These are phyloP conservation scores for Yponomeuta evonymella DNA, from an alignment of 2,888 invertebrate genomes.

Conservation along the genomic window DNA sequence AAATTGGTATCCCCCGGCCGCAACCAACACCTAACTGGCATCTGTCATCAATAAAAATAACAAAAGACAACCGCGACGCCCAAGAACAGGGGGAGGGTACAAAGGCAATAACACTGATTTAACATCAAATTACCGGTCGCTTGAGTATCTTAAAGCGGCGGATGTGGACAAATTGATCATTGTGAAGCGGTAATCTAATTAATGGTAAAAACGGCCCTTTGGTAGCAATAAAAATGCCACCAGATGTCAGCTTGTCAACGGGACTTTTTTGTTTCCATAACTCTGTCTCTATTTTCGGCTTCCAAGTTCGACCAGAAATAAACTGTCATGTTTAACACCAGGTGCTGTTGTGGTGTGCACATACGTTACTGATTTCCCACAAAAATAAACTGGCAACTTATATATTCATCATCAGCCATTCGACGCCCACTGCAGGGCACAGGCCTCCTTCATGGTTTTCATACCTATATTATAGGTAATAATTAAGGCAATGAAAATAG, in stretches of 20 bases:
- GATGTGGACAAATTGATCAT: conserved; percentile 49
- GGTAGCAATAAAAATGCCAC: conserved; percentile 1
- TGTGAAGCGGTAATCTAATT: conserved; percentile 43
- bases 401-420: no score
- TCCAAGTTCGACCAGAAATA: neutral
- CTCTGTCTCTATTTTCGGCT: neutral
- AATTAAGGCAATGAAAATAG: neutral
- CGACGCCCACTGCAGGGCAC: no score
- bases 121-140: conserved; percentile 17
- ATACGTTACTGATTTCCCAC: no score
- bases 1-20: neutral
- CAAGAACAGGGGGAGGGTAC: neutral
- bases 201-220: conserved; percentile 32
- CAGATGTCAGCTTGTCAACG: neutral
- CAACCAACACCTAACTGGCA: neutral
- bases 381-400: no score
- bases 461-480: no score
- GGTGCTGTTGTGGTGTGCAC: no score
- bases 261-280: neutral
- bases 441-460: neutral
- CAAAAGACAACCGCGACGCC: neutral
- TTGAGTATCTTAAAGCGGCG: conserved; percentile 33
- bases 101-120: conserved; percentile 15
- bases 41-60: conserved; percentile 1
- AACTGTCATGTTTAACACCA: no score